A percentile compares a stretch with the other conserved stretches of the same genome.
phyloP scores from a whole-genome alignment of 2,113 vertebrate species.

The Zosterops japonicus region DNA sequence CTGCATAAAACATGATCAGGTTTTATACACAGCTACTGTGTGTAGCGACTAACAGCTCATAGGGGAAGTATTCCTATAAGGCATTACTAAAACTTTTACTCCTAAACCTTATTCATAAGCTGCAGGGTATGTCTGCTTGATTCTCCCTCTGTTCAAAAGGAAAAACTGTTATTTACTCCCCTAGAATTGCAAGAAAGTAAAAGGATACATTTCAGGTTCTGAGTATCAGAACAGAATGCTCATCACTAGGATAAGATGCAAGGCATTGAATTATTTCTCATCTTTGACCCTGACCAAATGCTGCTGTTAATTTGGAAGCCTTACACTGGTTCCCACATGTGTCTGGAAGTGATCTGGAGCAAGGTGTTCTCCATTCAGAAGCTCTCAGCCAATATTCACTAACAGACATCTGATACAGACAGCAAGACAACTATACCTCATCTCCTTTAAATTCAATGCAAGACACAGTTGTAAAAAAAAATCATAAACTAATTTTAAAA shows the following conservation, averaged over 20 bases:
- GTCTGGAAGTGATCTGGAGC: background rate
- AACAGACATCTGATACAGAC: background rate
- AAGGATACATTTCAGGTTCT: background rate
- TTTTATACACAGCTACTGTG: background rate
- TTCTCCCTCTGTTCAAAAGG: background rate
- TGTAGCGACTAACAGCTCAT: background rate
- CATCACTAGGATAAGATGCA: background rate
- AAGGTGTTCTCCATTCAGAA: background rate
- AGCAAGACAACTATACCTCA: background rate
- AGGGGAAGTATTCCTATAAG: background rate
- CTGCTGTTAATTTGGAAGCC: background rate
- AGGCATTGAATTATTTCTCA: background rate
- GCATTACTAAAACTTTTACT: background rate
- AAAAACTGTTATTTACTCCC: background rate
- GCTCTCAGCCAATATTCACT: background rate
- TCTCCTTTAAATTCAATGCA: background rate
- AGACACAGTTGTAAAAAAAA: background rate
- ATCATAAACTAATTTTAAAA: background rate
- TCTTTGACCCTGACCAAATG: background rate
- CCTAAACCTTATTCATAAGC: background rate
- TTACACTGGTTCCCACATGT: background rate
- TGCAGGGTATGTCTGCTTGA: background rate
- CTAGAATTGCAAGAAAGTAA: background rate
- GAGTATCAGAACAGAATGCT: background rate
- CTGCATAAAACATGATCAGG: background rate